Percentiles rank a stretch among this genome's conserved stretches.
phyloP scores from a whole-genome alignment of 1,140 invertebrate genomes.

The Eurosta solidaginis region DNA sequence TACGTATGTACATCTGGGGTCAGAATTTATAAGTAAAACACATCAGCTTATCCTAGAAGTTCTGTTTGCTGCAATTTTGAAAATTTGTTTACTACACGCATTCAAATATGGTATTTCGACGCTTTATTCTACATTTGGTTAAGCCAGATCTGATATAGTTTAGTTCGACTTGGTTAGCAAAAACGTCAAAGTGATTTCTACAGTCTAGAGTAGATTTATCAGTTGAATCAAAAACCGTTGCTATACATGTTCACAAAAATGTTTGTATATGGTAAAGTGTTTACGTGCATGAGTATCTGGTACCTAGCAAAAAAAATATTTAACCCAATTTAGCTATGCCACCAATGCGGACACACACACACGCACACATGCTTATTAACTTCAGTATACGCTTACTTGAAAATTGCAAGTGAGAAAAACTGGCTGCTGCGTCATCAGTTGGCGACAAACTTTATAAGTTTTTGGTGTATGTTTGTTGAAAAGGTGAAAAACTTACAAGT shows the following conservation, averaged over 20 bases:
- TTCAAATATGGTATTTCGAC: neutral
- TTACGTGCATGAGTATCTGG: no score
- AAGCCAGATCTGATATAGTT: neutral
- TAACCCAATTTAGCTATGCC: no score
- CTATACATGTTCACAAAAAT: neutral
- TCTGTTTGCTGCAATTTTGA: neutral
- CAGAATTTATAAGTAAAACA: no score
- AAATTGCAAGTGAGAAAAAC: neutral
- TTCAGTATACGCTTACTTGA: no score
- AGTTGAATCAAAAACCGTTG: neutral
- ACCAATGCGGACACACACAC: no score
- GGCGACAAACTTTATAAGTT: neutral
- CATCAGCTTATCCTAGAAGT: no score
- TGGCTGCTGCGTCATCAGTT: neutral
- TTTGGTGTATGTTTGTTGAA: neutral
- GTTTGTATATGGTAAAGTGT: no score
- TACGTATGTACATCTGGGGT: no score
- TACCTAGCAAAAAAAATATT: no score
- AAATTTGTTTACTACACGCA: neutral
- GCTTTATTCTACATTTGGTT: no score
- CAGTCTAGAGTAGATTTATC: neutral
- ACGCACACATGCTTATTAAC: no score
- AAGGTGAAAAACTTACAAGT: neutral
- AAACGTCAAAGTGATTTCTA: neutral
- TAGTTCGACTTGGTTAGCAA: neutral